These are phyloP conservation scores for Ryuthela nishihirai DNA, from an alignment of 2,888 invertebrate genomes.

Conservation along the genomic window DNA sequence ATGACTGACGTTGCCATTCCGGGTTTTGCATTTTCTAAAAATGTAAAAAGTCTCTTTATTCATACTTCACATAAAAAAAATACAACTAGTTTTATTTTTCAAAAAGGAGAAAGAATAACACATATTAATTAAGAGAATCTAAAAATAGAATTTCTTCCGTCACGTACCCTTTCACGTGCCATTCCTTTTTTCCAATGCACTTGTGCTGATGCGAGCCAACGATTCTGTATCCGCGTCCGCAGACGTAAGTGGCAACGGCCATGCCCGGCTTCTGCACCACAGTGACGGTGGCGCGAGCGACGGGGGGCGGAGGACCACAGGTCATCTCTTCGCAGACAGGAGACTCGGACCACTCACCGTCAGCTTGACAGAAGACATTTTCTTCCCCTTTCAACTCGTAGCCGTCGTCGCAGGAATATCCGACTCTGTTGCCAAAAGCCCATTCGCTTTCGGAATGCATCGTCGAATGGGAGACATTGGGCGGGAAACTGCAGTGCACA, in stretches of 20 bases:
- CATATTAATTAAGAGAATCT: no score
- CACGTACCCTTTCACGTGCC: conserved; percentile 26
- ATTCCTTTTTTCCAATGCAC: conserved; percentile 17
- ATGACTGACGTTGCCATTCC: no score
- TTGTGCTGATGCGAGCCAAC: conserved; percentile 20
- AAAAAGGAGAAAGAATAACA: no score
- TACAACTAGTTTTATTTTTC: no score
- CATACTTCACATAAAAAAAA: background rate
- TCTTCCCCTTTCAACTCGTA: conserved; percentile 32
- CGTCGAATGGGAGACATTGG: conserved; percentile 25
- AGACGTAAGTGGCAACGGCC: conserved; percentile 37
- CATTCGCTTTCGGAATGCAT: conserved; percentile 37
- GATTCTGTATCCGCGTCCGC: conserved; percentile 36
- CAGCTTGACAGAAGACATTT: conserved; percentile 10
- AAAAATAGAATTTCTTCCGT: no score
- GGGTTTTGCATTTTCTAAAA: background rate
- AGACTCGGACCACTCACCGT: conserved; percentile 15
- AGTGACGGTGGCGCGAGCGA: conserved; percentile 27
- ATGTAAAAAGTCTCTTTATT: background rate
- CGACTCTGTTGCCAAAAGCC: conserved; percentile 29
- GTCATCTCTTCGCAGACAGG: conserved; percentile 22
- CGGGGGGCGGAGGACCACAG: conserved; percentile 33
- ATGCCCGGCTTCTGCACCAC: conserved; percentile 32
- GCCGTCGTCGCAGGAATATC: conserved; percentile 39
- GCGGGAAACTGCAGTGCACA: conserved; percentile 32